Base-by-base conservation (phyloP, 2,888 invertebrate species). In the Euphydryas editha region DNA sequence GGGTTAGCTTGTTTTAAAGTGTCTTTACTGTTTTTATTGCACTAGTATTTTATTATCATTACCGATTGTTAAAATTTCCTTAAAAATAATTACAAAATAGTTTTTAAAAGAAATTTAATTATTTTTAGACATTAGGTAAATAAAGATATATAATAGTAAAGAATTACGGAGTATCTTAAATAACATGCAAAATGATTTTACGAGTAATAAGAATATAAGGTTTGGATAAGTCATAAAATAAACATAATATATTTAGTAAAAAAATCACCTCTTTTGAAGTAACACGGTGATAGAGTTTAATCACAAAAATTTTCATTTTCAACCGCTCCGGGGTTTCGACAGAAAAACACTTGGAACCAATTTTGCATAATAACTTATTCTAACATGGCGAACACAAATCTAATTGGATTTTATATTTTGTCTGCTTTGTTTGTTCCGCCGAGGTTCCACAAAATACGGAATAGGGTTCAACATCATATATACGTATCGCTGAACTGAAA, bases 291-390 rank as follows among this genome's bases (percentile, higher is more conserved):
- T 56, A 56, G 64, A 68, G 67, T 68, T 65, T 55, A 67, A 68
- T 68, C 59, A 62, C 46, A 46, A 67, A 24, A 47, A 66, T 64
- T 65, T 66, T 70, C 68, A 65, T 68, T 70, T 68, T 76, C 76
- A 74, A 69, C 59, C 59, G 62, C 57, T 62, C 62, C 44, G 57
- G 39, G 59, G 79, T 82, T 86, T 78, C 81, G 78, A 81, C 79
- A 58, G 78, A 78, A 86, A 87, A 86, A 87, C 81, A 79, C 80
- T 79, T 72, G 73, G 76, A 84, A 81, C 81, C 81, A 85, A 87
- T 88, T 89, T 88, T 85, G 85, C 86, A 88, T 87, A 86, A 86
- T 86, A 87, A 87, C 83, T 88, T 88, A 86, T 88, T 87, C 84
- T 87, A 85, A 78, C 77, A 78, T 77, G 75, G 76, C 73, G 77